A percentile compares a stretch with the other conserved stretches of the same genome.
These are phyloP conservation scores for Sarcophilus harrisii DNA, from an alignment of 2,797 vertebrate species.

Conservation along the genomic window DNA sequence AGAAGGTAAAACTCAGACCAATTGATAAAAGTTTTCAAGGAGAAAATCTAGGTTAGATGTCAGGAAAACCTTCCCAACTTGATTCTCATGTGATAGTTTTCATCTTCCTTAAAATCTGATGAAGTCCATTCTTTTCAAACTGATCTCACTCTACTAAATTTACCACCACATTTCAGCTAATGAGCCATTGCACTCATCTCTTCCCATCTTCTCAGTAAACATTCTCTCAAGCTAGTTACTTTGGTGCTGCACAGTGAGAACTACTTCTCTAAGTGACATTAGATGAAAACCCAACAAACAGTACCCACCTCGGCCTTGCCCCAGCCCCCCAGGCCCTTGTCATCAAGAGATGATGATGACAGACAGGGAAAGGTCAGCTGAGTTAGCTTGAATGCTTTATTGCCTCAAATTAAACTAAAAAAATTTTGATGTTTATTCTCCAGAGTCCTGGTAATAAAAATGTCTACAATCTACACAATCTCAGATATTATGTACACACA, in stretches of 20 bases:
- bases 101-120: neutral
- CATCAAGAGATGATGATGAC: conserved; percentile 29
- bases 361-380: conserved; percentile 40
- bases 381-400: neutral
- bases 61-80: neutral
- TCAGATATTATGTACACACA: neutral
- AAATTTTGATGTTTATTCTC: conserved; percentile 31
- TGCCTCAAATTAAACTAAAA: conserved; percentile 31
- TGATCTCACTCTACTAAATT: neutral
- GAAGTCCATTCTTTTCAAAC: neutral
- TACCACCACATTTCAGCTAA: neutral
- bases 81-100: neutral
- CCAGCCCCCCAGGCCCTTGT: neutral
- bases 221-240: neutral
- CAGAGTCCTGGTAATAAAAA: conserved; percentile 62
- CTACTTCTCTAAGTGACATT: neutral
- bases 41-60: neutral
- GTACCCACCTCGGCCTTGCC: neutral
- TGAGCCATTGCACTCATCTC: neutral
- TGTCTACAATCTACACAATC: conserved; percentile 46
- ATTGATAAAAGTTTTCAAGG: neutral
- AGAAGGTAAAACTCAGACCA: neutral
- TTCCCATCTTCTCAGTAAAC: neutral
- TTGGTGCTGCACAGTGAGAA: neutral
- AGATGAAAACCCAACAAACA: neutral